Conservation (phyloP, 2,888 invertebrate genomes). For the Polyommatus iphigenia region DNA sequence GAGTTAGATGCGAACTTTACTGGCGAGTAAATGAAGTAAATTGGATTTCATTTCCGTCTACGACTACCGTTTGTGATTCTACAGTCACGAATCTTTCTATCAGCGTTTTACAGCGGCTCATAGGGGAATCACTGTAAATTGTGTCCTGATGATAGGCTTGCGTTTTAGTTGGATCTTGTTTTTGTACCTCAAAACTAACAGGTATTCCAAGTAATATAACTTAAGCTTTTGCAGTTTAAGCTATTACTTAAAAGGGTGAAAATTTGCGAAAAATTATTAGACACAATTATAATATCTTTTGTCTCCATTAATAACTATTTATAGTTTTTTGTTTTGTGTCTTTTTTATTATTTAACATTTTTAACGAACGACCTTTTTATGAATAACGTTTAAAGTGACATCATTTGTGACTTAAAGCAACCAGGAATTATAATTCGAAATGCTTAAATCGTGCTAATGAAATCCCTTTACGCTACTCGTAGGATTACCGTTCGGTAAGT, state of each 20-base stretch:
- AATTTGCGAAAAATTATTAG: no score
- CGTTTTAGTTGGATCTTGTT: background rate
- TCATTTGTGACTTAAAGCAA: background rate
- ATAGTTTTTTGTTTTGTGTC: background rate
- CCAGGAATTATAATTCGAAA: background rate
- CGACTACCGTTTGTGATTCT: conserved; percentile 64
- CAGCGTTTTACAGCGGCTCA: conserved; percentile 48
- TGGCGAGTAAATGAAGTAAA: conserved; percentile 74
- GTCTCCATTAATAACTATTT: no score
- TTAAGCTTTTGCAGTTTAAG: no score
- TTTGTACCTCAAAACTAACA: background rate
- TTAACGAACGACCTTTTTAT: no score
- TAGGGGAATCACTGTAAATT: conserved; percentile 41
- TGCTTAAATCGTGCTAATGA: conserved; percentile 14
- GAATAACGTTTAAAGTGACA: background rate
- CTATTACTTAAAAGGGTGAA: no score
- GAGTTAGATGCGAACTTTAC: conserved; percentile 71
- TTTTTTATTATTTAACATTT: background rate
- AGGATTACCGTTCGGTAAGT: conserved; percentile 37
- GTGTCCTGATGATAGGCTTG: conserved; percentile 33
- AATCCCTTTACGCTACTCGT: conserved; percentile 31
- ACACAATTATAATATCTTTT: no score
- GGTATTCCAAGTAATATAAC: background rate
- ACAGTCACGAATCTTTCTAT: conserved; percentile 67
- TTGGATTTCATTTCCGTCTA: conserved; percentile 74